Evolutionary conservation across 2,113 vertebrate genomes (phyloP).

Genomic region (Forbesichthys agassizii): DNA sequence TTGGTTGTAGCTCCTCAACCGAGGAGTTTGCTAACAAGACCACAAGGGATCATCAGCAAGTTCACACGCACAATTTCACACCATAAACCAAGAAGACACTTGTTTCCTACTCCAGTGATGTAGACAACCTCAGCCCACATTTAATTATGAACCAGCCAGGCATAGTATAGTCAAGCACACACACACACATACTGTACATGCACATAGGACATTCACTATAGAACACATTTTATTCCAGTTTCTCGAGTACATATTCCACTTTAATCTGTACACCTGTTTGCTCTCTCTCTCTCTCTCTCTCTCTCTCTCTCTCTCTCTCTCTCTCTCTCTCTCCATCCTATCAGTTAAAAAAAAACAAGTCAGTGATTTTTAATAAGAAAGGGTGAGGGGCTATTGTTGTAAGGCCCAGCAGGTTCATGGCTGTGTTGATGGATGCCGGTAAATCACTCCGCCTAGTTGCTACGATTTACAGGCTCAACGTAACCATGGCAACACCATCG

Average conservation of each 20-base stretch:
- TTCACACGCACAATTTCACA: constrained; percentile 21
- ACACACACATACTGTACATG: neutral
- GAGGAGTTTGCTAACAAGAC: constrained; percentile 25
- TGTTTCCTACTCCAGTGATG: constrained; percentile 1
- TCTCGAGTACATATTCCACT: neutral
- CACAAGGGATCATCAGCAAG: constrained; percentile 41
- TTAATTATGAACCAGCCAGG: neutral
- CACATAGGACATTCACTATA: neutral
- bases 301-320: neutral
- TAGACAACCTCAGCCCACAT: neutral
- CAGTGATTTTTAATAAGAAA: constrained; percentile 1
- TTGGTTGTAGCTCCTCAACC: constrained; percentile 4
- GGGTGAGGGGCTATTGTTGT: constrained; percentile 1
- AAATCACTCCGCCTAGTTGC: constrained; percentile 31
- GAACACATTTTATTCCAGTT: constrained; percentile 3
- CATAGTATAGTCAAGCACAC: neutral
- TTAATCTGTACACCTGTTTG: neutral
- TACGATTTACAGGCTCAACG: constrained; percentile 38
- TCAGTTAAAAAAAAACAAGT: constrained; percentile 7
- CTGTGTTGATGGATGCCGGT: constrained; percentile 22
- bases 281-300: neutral
- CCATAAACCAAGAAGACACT: neutral
- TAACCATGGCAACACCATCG: constrained; percentile 66
- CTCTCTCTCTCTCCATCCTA: neutral
- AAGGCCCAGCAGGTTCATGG: neutral